phyloP scores from a whole-genome alignment of 2,797 vertebrate genomes.

The Urophycis tenuis region DNA sequence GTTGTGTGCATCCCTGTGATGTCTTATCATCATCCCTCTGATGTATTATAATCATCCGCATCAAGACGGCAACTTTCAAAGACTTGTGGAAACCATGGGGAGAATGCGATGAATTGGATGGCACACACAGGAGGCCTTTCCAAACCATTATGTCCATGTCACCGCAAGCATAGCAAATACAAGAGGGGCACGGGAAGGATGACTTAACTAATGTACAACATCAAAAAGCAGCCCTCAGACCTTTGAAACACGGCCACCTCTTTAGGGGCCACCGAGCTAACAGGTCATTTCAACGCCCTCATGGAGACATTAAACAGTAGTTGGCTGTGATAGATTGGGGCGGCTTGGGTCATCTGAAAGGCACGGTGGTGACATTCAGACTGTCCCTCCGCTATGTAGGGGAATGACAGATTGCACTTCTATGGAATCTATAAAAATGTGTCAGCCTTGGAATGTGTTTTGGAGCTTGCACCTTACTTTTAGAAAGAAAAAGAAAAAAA shows the following conservation, averaged over 20 bases:
- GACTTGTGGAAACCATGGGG: background rate
- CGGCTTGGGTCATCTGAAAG: constrained; percentile 56
- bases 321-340: constrained; percentile 62
- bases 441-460: constrained; percentile 42
- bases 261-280: background rate
- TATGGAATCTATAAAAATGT: constrained; percentile 55
- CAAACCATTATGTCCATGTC: constrained; percentile 30
- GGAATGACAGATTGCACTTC: constrained; percentile 67
- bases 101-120: too few species aligned
- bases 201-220: background rate
- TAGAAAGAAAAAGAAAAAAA: background rate
- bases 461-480: constrained; percentile 23
- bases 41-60: background rate
- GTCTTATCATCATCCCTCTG: background rate
- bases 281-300: too few species aligned
- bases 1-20: constrained; percentile 25
- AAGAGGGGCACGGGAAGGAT: background rate
- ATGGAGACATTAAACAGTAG: constrained; percentile 13
- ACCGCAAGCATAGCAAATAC: background rate
- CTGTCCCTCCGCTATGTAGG: constrained; percentile 43
- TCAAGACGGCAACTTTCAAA: background rate
- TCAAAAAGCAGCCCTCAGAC: background rate
- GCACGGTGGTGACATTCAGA: constrained; percentile 56
- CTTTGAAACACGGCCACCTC: background rate
- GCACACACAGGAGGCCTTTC: constrained; percentile 28